Base-by-base conservation (phyloP, 2,888 invertebrate genomes). In the Drosophila imparisetae region DNA sequence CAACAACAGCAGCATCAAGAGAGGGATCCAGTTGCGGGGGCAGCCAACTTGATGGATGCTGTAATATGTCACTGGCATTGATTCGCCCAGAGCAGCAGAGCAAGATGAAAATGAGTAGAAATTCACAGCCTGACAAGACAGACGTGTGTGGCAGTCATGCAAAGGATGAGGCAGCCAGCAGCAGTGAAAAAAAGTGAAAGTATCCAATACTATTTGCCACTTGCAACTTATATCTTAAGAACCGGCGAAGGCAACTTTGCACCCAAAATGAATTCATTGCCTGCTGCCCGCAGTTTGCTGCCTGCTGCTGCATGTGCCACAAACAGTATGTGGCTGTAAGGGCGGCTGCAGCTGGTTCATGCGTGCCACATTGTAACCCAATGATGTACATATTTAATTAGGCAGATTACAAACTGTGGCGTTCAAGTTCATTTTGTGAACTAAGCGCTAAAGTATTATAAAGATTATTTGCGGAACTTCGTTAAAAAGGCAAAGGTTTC, bases 51-150 rank as follows among this genome's bases (percentile, higher is more conserved):
- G 86, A 87, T 88, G 86, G 86, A 87, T 87, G 89, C 72, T 74
- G 79, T 88, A 90, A 88, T 87, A 83, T 88, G 90, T 87, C 89
- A 86, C 83, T 78, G 69, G 89, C 90, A 90, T 86, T 86, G 86
- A 90, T 86, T 90, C 88, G 79, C 75, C 64, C 67, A 68, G 54
- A 62, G 66, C 42, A 57, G 52, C 49, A 40, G 27, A 18, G 55
- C 40, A 21, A 36, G 57, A 24, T 21, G 6, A 7, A 45, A 18
- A 6, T 4, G 48, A n/a, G 27, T 5, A n/a, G n/a, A 18, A 40
- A 48, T 50, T 49, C 66, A 66, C 67, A 49, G 54, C 45, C 42
- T 48, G 53, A 54, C 53, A 66, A 48, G 32, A 54, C 53, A 48
- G 27, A 54, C 53, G 21, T 54, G 54, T 57, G 40, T 29, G n/a